A percentile compares a stretch with the other conserved stretches of the same genome.
phyloP scores from a whole-genome alignment of 92 coral and sea anemone genomes.

The Virgularia gustaviana region DNA sequence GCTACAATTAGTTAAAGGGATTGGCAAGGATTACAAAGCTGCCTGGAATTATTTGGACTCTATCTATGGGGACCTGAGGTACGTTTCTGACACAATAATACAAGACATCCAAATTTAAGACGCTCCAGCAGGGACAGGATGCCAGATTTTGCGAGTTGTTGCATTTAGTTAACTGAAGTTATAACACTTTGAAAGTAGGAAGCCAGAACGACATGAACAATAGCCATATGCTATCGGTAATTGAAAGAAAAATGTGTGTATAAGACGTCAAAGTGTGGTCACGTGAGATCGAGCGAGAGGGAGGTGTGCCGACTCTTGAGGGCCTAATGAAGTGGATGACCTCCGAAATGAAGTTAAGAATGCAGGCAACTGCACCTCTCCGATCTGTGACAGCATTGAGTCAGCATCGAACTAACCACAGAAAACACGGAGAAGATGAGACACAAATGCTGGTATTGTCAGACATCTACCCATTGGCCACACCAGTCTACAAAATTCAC shows the following conservation, averaged over 20 bases:
- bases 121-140: conserved; percentile 31
- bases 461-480: too few relatives aligned
- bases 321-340: conserved; percentile 53
- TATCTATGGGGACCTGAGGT: conserved; percentile 42
- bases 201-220: conserved; percentile 47
- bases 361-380: conserved; percentile 19
- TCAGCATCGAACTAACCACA: background rate
- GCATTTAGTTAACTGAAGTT: conserved; percentile 37
- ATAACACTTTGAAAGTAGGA: conserved; percentile 44
- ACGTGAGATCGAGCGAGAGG: conserved; percentile 39
- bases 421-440: background rate
- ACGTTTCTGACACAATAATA: conserved; percentile 39
- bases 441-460: conserved; percentile 64
- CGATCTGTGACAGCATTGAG: conserved; percentile 19
- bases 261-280: conserved; percentile 54
- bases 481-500: conserved; percentile 56
- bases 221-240: conserved; percentile 49
- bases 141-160: conserved; percentile 48
- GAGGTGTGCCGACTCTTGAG: conserved; percentile 44
- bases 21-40: conserved; percentile 47
- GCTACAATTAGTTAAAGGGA: conserved; percentile 51
- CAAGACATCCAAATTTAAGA: conserved; percentile 42
- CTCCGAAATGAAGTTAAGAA: conserved; percentile 33
- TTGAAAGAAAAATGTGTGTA: conserved; percentile 50
- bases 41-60: conserved; percentile 51